phyloP scores from a whole-genome alignment of 2,888 invertebrate genomes.

The Polydrusus pterygomalis region DNA sequence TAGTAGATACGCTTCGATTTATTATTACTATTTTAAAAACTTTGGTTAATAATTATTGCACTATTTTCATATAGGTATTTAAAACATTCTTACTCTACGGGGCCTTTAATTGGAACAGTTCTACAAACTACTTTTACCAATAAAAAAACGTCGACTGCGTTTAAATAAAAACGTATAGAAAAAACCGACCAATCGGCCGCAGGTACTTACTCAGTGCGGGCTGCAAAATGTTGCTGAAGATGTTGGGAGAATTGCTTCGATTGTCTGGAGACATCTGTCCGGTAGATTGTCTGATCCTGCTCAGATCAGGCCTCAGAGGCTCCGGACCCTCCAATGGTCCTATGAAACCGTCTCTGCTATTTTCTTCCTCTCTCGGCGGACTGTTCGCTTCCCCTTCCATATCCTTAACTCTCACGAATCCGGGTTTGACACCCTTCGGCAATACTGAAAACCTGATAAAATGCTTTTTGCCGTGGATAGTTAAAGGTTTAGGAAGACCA shows the following conservation, averaged over 20 bases:
- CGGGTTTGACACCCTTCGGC: slow-evolving; percentile 83
- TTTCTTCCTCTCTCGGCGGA: slow-evolving; percentile 62
- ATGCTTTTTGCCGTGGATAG: slow-evolving; percentile 83
- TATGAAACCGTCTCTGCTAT: slow-evolving; percentile 58
- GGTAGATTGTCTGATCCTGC: slow-evolving; percentile 32
- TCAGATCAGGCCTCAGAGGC: slow-evolving; percentile 65
- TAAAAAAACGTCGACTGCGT: background rate
- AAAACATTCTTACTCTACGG: too few species aligned
- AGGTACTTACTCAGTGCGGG: slow-evolving; percentile 67
- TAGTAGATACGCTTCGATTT: too few species aligned
- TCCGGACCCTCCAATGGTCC: slow-evolving; percentile 60
- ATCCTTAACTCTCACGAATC: slow-evolving; percentile 80
- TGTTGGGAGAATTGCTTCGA: slow-evolving; percentile 67
- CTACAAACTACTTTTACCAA: too few species aligned
- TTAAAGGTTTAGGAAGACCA: slow-evolving; percentile 86
- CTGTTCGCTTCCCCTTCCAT: slow-evolving; percentile 78
- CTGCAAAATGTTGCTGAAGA: slow-evolving; percentile 67
- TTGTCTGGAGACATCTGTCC: slow-evolving; percentile 65
- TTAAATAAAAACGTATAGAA: background rate
- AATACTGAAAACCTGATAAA: slow-evolving; percentile 87
- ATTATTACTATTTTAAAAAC: too few species aligned
- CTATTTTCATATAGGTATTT: too few species aligned
- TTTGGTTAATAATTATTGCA: too few species aligned
- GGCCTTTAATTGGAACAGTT: too few species aligned
- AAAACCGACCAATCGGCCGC: slow-evolving; percentile 18